These are phyloP conservation scores for Polypterus senegalus DNA, from an alignment of 2,113 vertebrate genomes.

Conservation along the genomic window DNA sequence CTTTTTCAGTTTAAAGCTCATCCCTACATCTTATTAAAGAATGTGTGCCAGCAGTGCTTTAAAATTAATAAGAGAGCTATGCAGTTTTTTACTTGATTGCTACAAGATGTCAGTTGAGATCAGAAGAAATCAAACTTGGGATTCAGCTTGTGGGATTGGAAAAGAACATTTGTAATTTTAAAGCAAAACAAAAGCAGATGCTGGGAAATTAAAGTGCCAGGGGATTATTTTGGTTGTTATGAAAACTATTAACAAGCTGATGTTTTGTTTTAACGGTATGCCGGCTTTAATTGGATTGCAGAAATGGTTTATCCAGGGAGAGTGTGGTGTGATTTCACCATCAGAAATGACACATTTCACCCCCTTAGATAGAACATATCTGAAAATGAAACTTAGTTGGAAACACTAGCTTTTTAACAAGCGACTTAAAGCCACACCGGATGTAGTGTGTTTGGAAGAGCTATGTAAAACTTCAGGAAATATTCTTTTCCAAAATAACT, in stretches of 20 bases:
- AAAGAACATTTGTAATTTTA: conserved; percentile 34
- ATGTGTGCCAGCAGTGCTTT: conserved; percentile 9
- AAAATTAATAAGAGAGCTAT: conserved; percentile 13
- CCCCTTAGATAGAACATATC: no score
- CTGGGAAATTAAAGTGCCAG: conserved; percentile 23
- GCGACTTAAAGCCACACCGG: no score
- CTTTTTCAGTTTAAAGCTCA: background rate
- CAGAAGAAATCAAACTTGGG: conserved; percentile 33
- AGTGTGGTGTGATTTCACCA: background rate
- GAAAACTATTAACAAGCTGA: conserved; percentile 30
- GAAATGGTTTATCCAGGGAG: background rate
- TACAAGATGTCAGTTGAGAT: conserved; percentile 28
- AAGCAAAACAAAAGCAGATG: conserved; percentile 42
- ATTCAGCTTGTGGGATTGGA: conserved; percentile 30
- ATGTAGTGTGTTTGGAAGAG: no score
- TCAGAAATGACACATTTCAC: background rate
- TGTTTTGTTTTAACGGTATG: conserved; percentile 29
- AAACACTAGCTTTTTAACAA: no score
- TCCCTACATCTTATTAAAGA: background rate
- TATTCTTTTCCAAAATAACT: no score
- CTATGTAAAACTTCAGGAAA: no score
- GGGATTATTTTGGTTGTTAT: conserved; percentile 28
- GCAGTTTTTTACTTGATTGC: conserved; percentile 21
- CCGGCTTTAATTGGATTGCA: conserved; percentile 1
- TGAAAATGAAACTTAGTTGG: no score